Conservation (phyloP, 1,140 invertebrate genomes). For the Drosophila ambigua region DNA sequence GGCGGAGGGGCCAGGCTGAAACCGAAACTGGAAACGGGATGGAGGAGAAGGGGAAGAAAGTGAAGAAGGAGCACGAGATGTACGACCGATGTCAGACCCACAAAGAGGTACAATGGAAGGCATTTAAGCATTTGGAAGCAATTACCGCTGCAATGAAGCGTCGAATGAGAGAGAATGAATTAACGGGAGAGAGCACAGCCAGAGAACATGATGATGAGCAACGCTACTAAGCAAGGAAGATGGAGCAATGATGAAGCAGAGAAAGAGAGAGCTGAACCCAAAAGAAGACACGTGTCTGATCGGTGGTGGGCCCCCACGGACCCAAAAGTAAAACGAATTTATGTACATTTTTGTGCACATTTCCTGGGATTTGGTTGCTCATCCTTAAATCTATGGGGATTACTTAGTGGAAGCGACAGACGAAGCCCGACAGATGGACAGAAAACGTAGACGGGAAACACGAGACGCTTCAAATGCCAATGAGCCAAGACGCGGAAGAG, state of each 20-base stretch:
- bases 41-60: constrained; percentile 9
- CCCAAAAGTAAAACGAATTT: constrained; percentile 56
- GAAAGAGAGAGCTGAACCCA: background rate
- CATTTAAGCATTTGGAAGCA: constrained; percentile 82
- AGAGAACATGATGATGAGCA: constrained; percentile 6
- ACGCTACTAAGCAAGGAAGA: background rate
- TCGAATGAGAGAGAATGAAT: constrained; percentile 72
- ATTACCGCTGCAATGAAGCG: constrained; percentile 80
- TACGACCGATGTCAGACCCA: constrained; percentile 4
- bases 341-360: constrained; percentile 72
- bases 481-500: constrained; percentile 61
- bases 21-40: constrained; percentile 43
- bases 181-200: constrained; percentile 18
- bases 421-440: constrained; percentile 15
- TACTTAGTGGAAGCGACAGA: constrained; percentile 62
- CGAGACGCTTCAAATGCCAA: constrained; percentile 76
- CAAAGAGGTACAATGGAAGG: constrained; percentile 65
- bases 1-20: constrained; percentile 11
- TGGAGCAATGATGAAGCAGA: constrained; percentile 1
- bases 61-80: background rate
- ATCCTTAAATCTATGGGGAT: constrained; percentile 53
- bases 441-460: constrained; percentile 47
- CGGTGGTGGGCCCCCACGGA: constrained; percentile 23
- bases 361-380: constrained; percentile 55
- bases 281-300: constrained; percentile 47